Evolutionary conservation across 1,140 invertebrate species (phyloP), one percentile per base, ranked within the genome.

Genomic region (Drosophila rufa): DNA sequence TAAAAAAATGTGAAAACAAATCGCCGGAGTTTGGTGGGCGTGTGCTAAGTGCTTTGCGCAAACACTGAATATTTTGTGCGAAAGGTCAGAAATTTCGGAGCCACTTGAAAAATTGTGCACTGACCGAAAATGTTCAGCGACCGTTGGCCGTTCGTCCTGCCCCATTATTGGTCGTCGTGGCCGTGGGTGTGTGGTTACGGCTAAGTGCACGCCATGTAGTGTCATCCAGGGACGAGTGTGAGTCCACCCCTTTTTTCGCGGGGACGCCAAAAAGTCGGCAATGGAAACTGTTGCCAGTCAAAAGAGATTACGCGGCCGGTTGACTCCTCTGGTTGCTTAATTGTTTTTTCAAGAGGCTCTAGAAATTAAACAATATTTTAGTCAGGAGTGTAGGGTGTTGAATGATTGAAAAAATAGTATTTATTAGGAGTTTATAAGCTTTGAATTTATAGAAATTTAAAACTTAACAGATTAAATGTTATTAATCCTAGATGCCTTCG

Each of bases 31-130:
- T 3, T 0, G 53, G 14, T 56, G 53, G 53, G 53, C 36, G 36
- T 40, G 53, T 40, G 53, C n/a, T 40, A 40, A 56, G 53, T 56
- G 53, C 53, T 56, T 9, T 19, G 19, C 36, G 36, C 36, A 56
- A 56, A 56, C 53, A 56, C 19, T 56, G 53, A 56, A 40, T 40
- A 56, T 56, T 40, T 56, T 56, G 33, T 40, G 36, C 9, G 53
- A 8, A 2, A 4, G 33, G 53, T 25, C 36, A 56, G 53, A 19
- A 56, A 40, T 56, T 55, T 22, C 36, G 38, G 22, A 25, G 53
- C 36, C 36, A 56, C 53, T 56, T 25, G 19, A 55, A 56, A 56
- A 56, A 56, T 56, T 56, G 53, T 40, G 53, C 53, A 40, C 53
- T 56, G 53, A 40, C 53, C 53, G 19, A 40, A 56, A 40, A 56